Evolutionary conservation across 2,113 vertebrate species (phyloP).

Genomic region (Vulpes lagopus): DNA sequence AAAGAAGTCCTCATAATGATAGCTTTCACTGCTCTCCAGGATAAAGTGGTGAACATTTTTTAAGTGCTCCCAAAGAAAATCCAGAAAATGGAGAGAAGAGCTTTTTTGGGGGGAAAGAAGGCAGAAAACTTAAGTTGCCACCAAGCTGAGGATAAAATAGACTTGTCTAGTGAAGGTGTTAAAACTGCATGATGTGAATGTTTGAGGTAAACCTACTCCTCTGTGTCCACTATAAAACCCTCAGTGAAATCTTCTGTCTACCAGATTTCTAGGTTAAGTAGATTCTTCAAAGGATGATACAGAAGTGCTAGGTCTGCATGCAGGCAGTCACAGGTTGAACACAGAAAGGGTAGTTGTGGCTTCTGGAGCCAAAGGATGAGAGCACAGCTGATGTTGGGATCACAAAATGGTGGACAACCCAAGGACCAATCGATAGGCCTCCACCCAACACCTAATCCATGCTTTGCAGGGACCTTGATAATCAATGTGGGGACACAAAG

Average conservation of each 20-base stretch:
- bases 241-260: background rate
- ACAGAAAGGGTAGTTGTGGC: background rate
- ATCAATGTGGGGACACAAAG: background rate
- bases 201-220: background rate
- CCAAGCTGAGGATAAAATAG: background rate
- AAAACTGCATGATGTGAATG: background rate
- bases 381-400: background rate
- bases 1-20: constrained; percentile 7
- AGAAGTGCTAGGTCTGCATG: background rate
- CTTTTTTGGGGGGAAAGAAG: background rate
- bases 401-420: background rate
- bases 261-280: background rate
- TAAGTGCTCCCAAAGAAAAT: background rate
- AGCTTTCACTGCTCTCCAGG: background rate
- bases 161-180: background rate
- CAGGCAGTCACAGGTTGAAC: background rate
- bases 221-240: background rate
- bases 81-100: background rate
- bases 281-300: background rate
- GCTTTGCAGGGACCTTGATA: background rate
- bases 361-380: background rate
- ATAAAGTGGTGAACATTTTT: background rate
- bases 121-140: background rate
- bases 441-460: background rate
- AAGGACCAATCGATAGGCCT: background rate